phyloP scores from a whole-genome alignment of 2,113 vertebrate species.

The Cryptotis parvus region DNA sequence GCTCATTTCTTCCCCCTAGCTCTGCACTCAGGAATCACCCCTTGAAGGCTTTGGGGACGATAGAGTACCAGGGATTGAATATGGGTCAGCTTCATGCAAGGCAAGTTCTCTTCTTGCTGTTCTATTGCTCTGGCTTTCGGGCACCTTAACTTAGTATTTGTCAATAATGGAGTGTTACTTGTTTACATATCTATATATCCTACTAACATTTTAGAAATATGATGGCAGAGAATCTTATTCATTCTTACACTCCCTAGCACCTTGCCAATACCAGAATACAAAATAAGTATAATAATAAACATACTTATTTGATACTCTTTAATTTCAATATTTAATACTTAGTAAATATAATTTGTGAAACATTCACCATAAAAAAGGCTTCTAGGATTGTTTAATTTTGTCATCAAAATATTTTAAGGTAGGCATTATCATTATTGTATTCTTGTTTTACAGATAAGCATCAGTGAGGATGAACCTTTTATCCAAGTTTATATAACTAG shows the following conservation, averaged over 20 bases:
- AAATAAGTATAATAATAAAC: background rate
- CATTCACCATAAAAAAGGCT: background rate
- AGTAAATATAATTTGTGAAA: constrained; percentile 16
- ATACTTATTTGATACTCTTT: background rate
- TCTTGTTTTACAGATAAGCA: background rate
- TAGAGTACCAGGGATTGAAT: too few relatives aligned
- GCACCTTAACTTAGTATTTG: background rate
- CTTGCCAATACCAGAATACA: background rate
- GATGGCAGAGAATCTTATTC: constrained; percentile 11
- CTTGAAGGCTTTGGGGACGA: too few relatives aligned
- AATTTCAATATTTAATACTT: background rate
- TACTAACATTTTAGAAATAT: constrained; percentile 26
- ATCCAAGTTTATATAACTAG: background rate
- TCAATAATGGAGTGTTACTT: background rate
- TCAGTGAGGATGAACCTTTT: background rate
- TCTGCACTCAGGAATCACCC: too few relatives aligned
- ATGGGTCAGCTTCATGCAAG: too few relatives aligned
- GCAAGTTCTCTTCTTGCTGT: too few relatives aligned
- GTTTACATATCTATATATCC: constrained; percentile 6
- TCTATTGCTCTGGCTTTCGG: background rate
- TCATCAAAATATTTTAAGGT: background rate
- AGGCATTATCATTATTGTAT: background rate
- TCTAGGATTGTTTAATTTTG: background rate
- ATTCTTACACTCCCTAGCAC: background rate
- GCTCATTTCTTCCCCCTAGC: too few relatives aligned